Evolutionary conservation across 2,113 vertebrate genomes (phyloP), one percentile per base, ranked within the genome.

Genomic region (Ondatra zibethicus): DNA sequence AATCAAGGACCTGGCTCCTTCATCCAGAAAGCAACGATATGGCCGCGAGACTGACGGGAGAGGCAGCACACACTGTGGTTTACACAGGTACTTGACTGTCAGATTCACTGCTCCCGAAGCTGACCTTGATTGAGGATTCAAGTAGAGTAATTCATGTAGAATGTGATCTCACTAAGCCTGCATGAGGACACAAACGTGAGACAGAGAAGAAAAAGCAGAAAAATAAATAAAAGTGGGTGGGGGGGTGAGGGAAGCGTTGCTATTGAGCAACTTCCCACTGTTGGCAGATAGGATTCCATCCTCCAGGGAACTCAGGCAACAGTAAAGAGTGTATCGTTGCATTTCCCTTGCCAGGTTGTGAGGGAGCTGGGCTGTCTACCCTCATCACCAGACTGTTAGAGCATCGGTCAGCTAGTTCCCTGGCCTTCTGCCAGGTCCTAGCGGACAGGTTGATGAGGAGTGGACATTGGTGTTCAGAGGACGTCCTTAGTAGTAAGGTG

Each of bases 161-260:
- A 76, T 33, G 16, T 33, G 12, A 88, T 81, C 58, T 65, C 25
- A 13, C 36, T 39, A 66, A 55, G 52, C 36, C 39, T 55, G 36
- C 31, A 27, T 27, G 39, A 25, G 8, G 11, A 10, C 9, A 75
- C 36, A 45, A 45, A 86, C 55, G 33, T 84, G 81, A 84, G 89
- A 73, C 5, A 68, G 45, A 88, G 39, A 70, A 91, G 88, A 88
- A 77, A 23, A 93, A 80, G 16, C 45, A 33, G 16, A 33, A 19
- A 21, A 33, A 21, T 58, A 55, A 55, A 55, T 58, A 21, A 58
- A 85, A 16, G 9, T 0, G 1, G 3, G 4, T 0, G 21, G 5
- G 1, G 23, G 23, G 12, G n/a, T n/a, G n/a, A n/a, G n/a, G 36
- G 7, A 1, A 0, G 7, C 0, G 8, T 72, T 73, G 36, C n/a